These are phyloP conservation scores for Cremastinae sp. DNA, from an alignment of 2,888 invertebrate species.

Conservation along the genomic window DNA sequence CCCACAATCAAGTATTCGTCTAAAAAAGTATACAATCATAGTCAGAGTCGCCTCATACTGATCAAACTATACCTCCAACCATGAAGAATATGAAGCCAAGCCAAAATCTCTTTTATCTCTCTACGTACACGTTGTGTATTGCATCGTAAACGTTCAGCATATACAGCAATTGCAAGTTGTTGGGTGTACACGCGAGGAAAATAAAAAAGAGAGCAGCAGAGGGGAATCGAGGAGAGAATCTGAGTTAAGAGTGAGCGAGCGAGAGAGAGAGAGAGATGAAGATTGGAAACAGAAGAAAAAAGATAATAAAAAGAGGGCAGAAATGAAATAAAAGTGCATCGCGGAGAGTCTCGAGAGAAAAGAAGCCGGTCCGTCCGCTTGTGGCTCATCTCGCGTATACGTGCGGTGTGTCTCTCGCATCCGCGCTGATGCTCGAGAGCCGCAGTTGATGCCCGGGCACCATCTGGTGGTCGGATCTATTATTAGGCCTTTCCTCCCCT, in stretches of 20 bases:
- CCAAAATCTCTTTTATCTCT: too few species aligned
- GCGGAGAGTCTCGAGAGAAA: constrained; percentile 34
- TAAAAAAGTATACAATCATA: too few species aligned
- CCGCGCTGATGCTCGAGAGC: constrained; percentile 20
- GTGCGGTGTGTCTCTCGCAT: constrained; percentile 32
- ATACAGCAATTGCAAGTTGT: too few species aligned
- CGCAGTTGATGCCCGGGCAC: constrained; percentile 61
- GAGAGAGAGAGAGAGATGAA: constrained; percentile 22
- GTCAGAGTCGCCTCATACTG: too few species aligned
- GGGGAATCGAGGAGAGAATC: too few species aligned
- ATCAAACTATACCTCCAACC: too few species aligned
- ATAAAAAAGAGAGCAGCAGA: too few species aligned
- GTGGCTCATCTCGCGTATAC: constrained; percentile 24
- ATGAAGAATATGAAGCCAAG: too few species aligned
- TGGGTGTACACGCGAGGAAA: too few species aligned
- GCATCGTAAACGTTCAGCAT: too few species aligned
- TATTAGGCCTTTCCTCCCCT: constrained; percentile 60
- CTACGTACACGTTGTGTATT: too few species aligned
- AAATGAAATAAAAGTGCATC: constrained; percentile 52
- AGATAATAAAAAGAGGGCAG: constrained; percentile 2
- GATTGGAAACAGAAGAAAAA: constrained; percentile 8
- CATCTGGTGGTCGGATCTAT: constrained; percentile 67
- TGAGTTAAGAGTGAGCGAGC: neutral
- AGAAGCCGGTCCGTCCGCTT: constrained; percentile 56
- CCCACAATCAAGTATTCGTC: too few species aligned